Conservation (phyloP, 2,888 invertebrate genomes). For the Caenorhabditis sp. region DNA sequence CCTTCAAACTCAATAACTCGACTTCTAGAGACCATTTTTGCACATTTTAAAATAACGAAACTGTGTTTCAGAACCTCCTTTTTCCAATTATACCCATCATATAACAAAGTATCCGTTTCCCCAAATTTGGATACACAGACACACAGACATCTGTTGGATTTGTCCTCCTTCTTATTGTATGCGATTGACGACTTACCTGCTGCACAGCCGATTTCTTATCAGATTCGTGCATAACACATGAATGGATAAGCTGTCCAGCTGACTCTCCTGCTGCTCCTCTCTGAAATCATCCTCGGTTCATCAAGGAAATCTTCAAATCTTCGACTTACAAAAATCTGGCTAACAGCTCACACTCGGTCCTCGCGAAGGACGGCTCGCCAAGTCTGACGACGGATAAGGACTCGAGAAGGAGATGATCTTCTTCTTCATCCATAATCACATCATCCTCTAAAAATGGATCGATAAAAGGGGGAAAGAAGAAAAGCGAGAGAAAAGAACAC, state of each 20-base stretch:
- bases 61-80: no score
- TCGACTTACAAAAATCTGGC: constrained; percentile 43
- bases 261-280: constrained; percentile 41
- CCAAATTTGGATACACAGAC: no score
- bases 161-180: no score
- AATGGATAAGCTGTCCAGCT: constrained; percentile 34
- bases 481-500: constrained; percentile 33
- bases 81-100: no score
- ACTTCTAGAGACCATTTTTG: no score
- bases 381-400: constrained; percentile 30
- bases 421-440: constrained; percentile 37
- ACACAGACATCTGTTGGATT: neutral
- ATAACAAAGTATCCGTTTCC: no score
- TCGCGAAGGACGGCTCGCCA: constrained; percentile 32
- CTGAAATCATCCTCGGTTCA: constrained; percentile 10
- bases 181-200: constrained; percentile 32
- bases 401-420: constrained; percentile 41
- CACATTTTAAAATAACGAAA: no score
- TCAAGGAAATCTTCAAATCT: neutral
- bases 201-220: constrained; percentile 57
- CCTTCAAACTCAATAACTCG: no score
- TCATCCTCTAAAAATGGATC: constrained; percentile 36
- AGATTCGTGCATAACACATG: constrained; percentile 40
- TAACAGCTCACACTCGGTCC: constrained; percentile 38
- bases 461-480: no score